Percentiles rank a stretch among this genome's conserved stretches.
Conservation (phyloP, 53 echinoderm and acorn worm species). For the Stichopus horrens region DNA sequence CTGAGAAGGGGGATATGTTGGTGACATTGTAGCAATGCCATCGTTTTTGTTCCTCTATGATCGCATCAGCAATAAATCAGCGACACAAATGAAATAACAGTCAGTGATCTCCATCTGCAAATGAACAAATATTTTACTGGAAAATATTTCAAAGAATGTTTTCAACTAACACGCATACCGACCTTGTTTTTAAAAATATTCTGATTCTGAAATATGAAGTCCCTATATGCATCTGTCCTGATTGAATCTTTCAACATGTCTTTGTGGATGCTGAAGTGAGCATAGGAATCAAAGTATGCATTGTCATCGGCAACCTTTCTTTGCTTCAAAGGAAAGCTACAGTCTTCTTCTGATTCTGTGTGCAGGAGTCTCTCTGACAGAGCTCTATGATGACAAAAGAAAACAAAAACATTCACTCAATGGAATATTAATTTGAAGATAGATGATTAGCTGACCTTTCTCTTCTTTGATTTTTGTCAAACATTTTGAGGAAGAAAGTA, state of each 20-base stretch:
- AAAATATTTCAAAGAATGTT: too few species aligned
- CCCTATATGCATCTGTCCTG: conserved; percentile 85
- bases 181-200: conserved; percentile 98
- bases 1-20: too few species aligned
- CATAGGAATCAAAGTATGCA: conserved; percentile 96
- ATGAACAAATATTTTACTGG: too few species aligned
- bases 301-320: conserved; percentile 74
- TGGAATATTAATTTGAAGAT: too few species aligned
- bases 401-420: not conserved
- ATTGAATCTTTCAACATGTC: conserved; percentile 95
- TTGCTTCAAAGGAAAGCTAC: conserved; percentile 23
- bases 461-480: too few species aligned
- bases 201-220: conserved; percentile 91
- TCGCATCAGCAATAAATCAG: too few species aligned
- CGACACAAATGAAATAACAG: too few species aligned
- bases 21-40: too few species aligned
- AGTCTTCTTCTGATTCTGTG: conserved; percentile 25
- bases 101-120: too few species aligned
- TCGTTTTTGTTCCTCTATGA: too few species aligned
- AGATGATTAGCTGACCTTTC: too few species aligned
- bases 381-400: conserved; percentile 45
- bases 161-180: not conserved
- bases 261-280: conserved; percentile 91
- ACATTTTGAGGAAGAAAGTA: too few species aligned
- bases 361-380: conserved; percentile 78